Conservation (phyloP, 2,113 vertebrate genomes). For the Halichoerus grypus region DNA sequence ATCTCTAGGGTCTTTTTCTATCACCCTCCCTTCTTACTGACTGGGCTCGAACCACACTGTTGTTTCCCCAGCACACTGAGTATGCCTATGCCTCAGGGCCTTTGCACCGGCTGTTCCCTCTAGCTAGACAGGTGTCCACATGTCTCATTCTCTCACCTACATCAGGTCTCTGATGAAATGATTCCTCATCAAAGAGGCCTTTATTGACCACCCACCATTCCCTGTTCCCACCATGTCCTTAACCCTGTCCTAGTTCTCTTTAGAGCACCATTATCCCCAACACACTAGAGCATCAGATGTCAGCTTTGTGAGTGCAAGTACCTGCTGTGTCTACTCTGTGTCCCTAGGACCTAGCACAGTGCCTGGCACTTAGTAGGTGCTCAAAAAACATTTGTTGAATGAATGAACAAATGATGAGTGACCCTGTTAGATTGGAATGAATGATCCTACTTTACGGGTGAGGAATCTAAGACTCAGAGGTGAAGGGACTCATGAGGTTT, state of each 20-base stretch:
- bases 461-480: neutral
- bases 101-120: neutral
- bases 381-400: neutral
- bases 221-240: neutral
- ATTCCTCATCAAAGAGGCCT: neutral
- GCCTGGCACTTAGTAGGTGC: neutral
- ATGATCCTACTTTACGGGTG: neutral
- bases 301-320: neutral
- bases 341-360: neutral
- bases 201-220: neutral
- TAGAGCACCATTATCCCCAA: too few species aligned
- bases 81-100: neutral
- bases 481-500: neutral
- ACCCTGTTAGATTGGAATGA: neutral
- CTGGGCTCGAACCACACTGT: neutral
- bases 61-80: neutral
- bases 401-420: neutral
- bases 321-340: neutral
- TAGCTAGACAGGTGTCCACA: neutral
- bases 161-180: neutral
- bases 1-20: neutral
- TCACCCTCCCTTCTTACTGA: too few species aligned
- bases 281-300: neutral
- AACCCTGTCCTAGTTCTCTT: neutral
- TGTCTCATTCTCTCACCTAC: neutral